Evolutionary conservation across 2,797 vertebrate species (phyloP), one percentile per base, ranked within the genome.

Genomic region (Cossypha niveicapilla): DNA sequence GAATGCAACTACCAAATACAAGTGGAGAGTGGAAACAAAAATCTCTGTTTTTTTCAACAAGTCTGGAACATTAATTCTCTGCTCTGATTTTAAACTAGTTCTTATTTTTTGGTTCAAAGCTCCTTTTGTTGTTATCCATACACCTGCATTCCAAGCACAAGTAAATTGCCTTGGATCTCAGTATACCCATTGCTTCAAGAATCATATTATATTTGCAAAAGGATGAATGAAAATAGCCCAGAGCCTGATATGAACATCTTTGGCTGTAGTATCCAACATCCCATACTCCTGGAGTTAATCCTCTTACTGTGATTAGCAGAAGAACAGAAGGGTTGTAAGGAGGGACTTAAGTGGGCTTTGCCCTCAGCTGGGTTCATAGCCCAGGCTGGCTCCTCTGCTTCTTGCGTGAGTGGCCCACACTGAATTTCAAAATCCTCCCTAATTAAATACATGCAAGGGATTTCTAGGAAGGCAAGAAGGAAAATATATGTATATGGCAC

Each of bases 271-370:
- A 47, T 86, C 72, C 76, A 81, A 32, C 66, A 72, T 22, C 24
- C 58, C 39, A 0, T 66, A 76, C 73, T 68, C 76, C 65, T 78
- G 58, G 47, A 93, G 73, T 25, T 94, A 96, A 96, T 93, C 96
- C 66, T 95, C 93, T 96, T 96, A 95, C 16, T 30, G 58, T 58
- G 88, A 95, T 96, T 96, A 96, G 88, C 71, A 76, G 58, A 48
- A 88, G 95, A 94, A 86, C 92, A 90, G 93, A 86, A 96, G 88
- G 94, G 66, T 88, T 93, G 88, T 81, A 88, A 92, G 61, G 88
- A 95, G 76, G 47, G 89, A 67, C 81, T 96, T 96, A 94, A 84
- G 48, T 7, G 47, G 56, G 72, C 81, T 92, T 91, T 95, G 87
- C 68, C 94, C 91, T 92, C 91, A 89, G 4, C 48, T 9, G 81